Percentiles rank a stretch among this genome's conserved stretches.
Evolutionary conservation across 2,113 vertebrate genomes (phyloP).

Genomic region (Agapornis roseicollis): DNA sequence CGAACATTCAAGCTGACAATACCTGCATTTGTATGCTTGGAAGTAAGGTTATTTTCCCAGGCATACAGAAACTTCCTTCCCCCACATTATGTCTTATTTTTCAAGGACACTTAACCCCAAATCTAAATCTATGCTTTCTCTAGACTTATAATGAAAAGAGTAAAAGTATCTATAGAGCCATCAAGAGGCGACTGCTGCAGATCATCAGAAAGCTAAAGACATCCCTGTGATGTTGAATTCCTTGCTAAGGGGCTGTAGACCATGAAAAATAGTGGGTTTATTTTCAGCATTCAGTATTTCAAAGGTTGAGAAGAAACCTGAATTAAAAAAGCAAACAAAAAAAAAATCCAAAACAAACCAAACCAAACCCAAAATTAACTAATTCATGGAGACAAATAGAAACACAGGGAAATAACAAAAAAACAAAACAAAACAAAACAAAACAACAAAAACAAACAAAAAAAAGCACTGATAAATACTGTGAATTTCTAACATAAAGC

Average conservation of each 20-base stretch:
- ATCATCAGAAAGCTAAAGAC: neutral
- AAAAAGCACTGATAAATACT: neutral
- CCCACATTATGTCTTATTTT: neutral
- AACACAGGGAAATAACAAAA: neutral
- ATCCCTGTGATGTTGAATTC: rapidly evolving
- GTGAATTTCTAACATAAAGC: neutral
- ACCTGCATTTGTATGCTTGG: neutral
- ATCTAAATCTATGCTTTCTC: neutral
- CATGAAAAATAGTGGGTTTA: neutral
- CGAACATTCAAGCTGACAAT: neutral
- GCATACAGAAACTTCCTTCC: neutral
- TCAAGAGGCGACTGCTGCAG: neutral
- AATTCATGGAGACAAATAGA: neutral
- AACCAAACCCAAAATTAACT: neutral
- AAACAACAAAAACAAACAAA: neutral
- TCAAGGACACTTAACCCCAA: neutral
- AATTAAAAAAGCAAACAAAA: neutral
- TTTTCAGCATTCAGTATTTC: neutral
- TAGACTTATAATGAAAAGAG: neutral
- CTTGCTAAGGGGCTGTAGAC: neutral
- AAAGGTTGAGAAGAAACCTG: neutral
- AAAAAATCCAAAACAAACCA: neutral
- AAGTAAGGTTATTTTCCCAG: neutral
- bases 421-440: neutral
- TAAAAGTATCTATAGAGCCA: neutral